Base-by-base conservation (phyloP, 2,888 invertebrate genomes). In the Tetrapedia diversipes region DNA sequence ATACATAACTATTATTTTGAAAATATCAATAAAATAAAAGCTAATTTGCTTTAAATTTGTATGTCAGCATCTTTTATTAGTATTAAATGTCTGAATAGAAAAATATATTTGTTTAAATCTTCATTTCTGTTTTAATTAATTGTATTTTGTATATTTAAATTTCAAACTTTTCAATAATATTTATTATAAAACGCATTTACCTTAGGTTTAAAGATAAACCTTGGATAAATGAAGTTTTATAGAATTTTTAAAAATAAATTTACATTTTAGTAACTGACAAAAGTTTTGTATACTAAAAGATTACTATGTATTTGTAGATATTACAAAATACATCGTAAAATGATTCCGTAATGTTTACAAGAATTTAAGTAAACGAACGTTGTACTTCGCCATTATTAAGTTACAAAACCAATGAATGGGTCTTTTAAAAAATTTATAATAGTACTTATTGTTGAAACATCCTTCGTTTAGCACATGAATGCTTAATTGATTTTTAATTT, bases 371-470 rank as follows among this genome's bases (percentile, higher is more conserved):
- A 76, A 82, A 80, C 83, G 79, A 81, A 84, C 83, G 86, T 83
- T 79, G 70, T 74, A 81, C 80, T 84, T 81, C 86, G 86, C 84
- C 88, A 83, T 86, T 86, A 72, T 76, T n/a, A 75, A 87, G 88
- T 81, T 84, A 77, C 77, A 82, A 81, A 80, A 34, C 83, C 86
- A 86, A 81, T 79, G 75, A 83, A 82, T 27, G 19, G n/a, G 69
- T 1, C 43, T 39, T 37, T n/a, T 19, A 34, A 56, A 67, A 69
- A 70, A 54, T 63, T 53, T 45, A 14, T 19, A 39, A 57, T 47
- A 69, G 45, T 57, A 47, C 16, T 19, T 43, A 68, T 22, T 19
- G 34, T 34, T 24, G 24, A 14, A 34, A 39, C 34, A 29, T 39
- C 7, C 10, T 27, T 45, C 7, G 19, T 19, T 27, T 24, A 22